Evolutionary conservation across 2,888 invertebrate species (phyloP), one percentile per base, ranked within the genome.

Genomic region (Acleris laterana): DNA sequence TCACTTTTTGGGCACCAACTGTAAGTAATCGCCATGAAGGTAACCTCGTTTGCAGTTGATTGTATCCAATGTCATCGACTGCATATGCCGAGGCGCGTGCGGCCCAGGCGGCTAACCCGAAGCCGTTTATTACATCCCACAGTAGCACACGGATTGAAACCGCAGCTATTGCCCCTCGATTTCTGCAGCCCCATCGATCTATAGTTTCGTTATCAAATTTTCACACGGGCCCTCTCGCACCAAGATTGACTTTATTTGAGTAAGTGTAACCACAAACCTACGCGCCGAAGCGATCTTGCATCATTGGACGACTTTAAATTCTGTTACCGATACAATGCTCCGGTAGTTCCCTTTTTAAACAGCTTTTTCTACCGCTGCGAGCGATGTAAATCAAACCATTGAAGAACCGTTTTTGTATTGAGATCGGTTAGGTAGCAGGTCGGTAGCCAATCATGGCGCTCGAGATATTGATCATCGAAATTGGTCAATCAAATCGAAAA

Each of bases 211-310:
- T 90, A 92, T 92, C 92, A 91, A 93, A 91, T 92, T 93, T 93
- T 93, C 92, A 93, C 92, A 93, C 92, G 90, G 83, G 79, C 83
- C 84, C 83, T 76, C 78, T 77, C 72, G 82, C 85, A 81, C 85
- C 89, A 84, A 92, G 90, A 92, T 92, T 88, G 91, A 89, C 89
- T 92, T 89, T 93, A 93, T 92, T 92, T 92, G 90, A 89, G 87
- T 83, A 91, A 90, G 89, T 89, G 81, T 83, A 87, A 93, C 92
- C 92, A 82, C 92, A 93, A 79, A 70, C 69, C 75, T 88, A 87
- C 88, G 86, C 84, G 81, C 71, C 74, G 70, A 69, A 73, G 73
- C 70, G 70, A 57, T 67, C 75, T 75, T 72, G 75, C 74, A 70
- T 73, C 75, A 77, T 73, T 76, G 66, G 71, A 74, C 75, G 70